Conservation (phyloP, 37 sponge, comb jelly and placozoan genomes). For the Spongia lamella region DNA sequence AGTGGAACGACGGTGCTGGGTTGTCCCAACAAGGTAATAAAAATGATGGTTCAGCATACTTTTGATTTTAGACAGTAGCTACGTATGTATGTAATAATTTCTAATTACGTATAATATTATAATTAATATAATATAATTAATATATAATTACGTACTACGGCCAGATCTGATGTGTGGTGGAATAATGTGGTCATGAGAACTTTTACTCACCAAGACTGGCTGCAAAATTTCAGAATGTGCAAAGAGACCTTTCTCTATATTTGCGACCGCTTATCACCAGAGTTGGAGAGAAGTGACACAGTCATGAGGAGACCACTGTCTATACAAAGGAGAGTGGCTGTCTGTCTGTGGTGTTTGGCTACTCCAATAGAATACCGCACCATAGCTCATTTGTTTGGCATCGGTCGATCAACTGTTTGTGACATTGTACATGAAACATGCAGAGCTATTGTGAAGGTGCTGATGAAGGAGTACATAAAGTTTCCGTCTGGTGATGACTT, state of each 20-base stretch:
- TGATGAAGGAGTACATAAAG: neutral
- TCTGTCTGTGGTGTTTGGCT: neutral
- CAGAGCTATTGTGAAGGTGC: neutral
- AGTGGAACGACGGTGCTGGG: no score
- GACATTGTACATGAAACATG: neutral
- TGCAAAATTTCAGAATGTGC: slow-evolving; percentile 2
- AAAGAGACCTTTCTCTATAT: neutral
- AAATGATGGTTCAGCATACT: no score
- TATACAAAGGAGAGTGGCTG: neutral
- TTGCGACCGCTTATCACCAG: neutral
- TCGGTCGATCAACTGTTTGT: slow-evolving; percentile 11
- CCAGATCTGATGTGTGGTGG: no score
- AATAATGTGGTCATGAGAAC: no score
- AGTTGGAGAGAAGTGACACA: neutral
- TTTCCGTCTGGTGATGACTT: slow-evolving; percentile 18
- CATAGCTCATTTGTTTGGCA: no score
- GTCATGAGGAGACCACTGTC: neutral
- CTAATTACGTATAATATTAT: no score
- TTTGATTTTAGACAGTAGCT: no score
- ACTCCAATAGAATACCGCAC: neutral
- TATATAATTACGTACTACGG: no score
- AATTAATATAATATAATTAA: no score
- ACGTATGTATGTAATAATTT: no score
- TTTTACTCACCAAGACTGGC: no score
- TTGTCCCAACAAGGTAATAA: no score